These are phyloP conservation scores for Helicoverpa armigera DNA, from an alignment of 1,140 invertebrate species.

Conservation along the genomic window DNA sequence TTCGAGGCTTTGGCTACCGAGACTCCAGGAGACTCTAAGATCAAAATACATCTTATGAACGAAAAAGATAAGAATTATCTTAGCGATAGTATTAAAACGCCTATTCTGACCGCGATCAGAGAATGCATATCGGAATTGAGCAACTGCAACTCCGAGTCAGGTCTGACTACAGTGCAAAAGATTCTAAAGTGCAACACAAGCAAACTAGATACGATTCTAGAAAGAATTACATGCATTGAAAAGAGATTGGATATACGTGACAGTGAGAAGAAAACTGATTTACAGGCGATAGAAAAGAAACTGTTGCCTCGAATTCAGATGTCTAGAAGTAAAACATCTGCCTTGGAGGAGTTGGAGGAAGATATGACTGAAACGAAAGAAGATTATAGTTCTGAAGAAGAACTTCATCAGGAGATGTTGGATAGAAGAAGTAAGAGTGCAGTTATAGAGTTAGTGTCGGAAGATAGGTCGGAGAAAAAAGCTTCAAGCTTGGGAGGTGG, in stretches of 20 bases:
- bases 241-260: slow-evolving; percentile 57
- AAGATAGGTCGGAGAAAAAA: slow-evolving; percentile 44
- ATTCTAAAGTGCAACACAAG: slow-evolving; percentile 61
- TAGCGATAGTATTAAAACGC: slow-evolving; percentile 69
- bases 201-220: slow-evolving; percentile 70
- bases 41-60: slow-evolving; percentile 82
- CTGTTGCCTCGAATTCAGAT: slow-evolving; percentile 33
- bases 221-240: slow-evolving; percentile 66
- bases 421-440: slow-evolving; percentile 54
- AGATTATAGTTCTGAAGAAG: slow-evolving; percentile 68
- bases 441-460: slow-evolving; percentile 50
- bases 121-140: slow-evolving; percentile 68
- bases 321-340: slow-evolving; percentile 60
- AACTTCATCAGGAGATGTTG: slow-evolving; percentile 55
- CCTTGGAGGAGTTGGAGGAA: slow-evolving; percentile 72
- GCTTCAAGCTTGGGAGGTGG: slow-evolving; percentile 61
- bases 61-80: slow-evolving; percentile 73
- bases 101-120: slow-evolving; percentile 69
- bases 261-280: slow-evolving; percentile 67
- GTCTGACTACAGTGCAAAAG: slow-evolving; percentile 61
- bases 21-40: slow-evolving; percentile 65
- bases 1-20: slow-evolving; percentile 75
- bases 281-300: slow-evolving; percentile 22
- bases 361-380: slow-evolving; percentile 67
- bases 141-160: slow-evolving; percentile 50